Conservation (phyloP, 2,113 vertebrate genomes). For the Cephalophus harveyi region DNA sequence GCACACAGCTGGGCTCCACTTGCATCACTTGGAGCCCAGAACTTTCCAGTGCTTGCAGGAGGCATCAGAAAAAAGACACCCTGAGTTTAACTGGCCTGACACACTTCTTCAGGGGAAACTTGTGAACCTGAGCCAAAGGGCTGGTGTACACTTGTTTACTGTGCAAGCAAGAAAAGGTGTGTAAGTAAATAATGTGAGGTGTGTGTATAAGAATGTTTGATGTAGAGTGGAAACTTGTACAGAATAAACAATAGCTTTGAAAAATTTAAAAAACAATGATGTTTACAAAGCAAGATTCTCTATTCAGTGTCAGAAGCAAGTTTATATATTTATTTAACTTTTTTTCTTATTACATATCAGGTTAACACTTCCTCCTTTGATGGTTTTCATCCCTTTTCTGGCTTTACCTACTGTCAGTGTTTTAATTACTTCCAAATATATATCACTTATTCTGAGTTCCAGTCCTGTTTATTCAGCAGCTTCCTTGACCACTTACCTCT, state of each 20-base stretch:
- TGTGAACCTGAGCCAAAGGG: conserved; percentile 64
- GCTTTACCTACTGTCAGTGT: background rate
- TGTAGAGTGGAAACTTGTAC: conserved; percentile 76
- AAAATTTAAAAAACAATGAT: background rate
- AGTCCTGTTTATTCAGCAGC: background rate
- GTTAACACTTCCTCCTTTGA: background rate
- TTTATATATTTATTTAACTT: background rate
- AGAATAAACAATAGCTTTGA: conserved; percentile 81
- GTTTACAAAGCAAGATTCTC: background rate
- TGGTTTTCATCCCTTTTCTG: background rate
- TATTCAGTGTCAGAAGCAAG: background rate
- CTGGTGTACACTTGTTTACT: conserved; percentile 80
- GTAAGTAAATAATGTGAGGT: background rate
- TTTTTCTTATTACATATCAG: background rate
- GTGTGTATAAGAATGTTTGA: conserved; percentile 35
- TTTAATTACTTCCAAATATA: background rate
- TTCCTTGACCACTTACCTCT: background rate
- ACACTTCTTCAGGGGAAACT: conserved; percentile 52
- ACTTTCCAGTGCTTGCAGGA: background rate
- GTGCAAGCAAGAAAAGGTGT: conserved; percentile 80
- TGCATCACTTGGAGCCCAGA: background rate
- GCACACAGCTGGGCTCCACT: background rate
- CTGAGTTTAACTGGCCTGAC: conserved; percentile 17
- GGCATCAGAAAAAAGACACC: conserved; percentile 24
- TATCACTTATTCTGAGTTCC: background rate